phyloP scores from a whole-genome alignment of 2,888 invertebrate genomes.

The Bombylius major region DNA sequence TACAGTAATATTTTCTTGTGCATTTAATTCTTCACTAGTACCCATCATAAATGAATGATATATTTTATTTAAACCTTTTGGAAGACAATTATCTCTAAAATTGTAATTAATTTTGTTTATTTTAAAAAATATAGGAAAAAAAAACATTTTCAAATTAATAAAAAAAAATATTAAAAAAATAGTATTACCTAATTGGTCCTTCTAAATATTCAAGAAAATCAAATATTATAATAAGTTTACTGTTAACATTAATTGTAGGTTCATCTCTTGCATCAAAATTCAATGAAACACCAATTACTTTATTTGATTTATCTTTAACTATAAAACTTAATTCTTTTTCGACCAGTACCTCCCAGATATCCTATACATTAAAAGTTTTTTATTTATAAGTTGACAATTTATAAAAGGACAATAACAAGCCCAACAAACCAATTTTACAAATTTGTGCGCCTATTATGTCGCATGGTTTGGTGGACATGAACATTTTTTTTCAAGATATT shows the following conservation, averaged over 20 bases:
- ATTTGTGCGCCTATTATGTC: no score
- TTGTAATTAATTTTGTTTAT: neutral
- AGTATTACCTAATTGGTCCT: constrained; percentile 49
- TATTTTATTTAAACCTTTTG: constrained; percentile 52
- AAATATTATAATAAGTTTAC: constrained; percentile 59
- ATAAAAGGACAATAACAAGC: neutral
- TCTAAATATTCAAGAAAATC: constrained; percentile 68
- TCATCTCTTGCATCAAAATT: constrained; percentile 75
- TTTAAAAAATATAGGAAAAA: neutral
- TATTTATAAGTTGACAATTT: no score
- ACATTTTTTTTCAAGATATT: neutral
- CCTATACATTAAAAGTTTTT: constrained; percentile 20
- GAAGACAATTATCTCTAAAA: constrained; percentile 44
- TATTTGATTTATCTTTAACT: constrained; percentile 43
- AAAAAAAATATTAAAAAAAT: neutral
- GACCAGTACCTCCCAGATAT: constrained; percentile 57
- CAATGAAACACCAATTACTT: constrained; percentile 53
- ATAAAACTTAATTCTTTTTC: constrained; percentile 63
- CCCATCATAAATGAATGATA: constrained; percentile 85
- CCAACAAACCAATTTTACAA: no score
- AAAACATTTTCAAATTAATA: neutral
- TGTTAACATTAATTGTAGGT: constrained; percentile 55
- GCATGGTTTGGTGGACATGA: no score
- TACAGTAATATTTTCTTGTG: constrained; percentile 65
- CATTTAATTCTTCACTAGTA: constrained; percentile 48